Evolutionary conservation across 1,140 invertebrate genomes (phyloP).

Genomic region (Brachionus sp.): DNA sequence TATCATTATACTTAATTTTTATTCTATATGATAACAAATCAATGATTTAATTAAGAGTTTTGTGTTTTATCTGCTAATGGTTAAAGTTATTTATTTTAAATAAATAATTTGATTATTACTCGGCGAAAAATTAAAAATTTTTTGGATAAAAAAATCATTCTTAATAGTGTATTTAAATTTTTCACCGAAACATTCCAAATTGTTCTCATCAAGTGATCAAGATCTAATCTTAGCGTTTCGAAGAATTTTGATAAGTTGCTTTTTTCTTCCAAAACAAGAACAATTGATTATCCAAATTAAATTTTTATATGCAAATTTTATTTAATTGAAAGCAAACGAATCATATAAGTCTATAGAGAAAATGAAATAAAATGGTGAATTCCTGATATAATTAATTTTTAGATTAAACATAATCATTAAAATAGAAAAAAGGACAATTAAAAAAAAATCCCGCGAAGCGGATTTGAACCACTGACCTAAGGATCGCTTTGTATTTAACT

Average conservation of each 20-base stretch:
- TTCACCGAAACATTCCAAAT: neutral
- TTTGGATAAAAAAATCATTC: too few species aligned
- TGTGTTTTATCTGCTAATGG: neutral
- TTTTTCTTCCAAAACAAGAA: neutral
- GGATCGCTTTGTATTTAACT: conserved; percentile 43
- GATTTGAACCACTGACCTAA: conserved; percentile 46
- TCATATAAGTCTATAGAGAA: too few species aligned
- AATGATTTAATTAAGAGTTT: neutral
- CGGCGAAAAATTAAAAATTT: too few species aligned
- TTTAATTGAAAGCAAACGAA: neutral
- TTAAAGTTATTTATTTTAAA: neutral
- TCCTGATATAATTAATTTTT: too few species aligned
- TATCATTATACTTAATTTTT: neutral
- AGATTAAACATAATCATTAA: too few species aligned
- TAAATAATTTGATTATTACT: too few species aligned
- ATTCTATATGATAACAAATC: neutral
- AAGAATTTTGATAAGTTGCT: neutral
- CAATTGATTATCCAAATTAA: neutral
- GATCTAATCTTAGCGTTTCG: neutral
- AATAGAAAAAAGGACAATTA: too few species aligned
- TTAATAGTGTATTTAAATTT: neutral
- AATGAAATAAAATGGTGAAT: too few species aligned
- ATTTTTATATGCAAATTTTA: neutral
- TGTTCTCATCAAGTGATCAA: neutral
- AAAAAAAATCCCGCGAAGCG: conserved; percentile 44